Evolutionary conservation across 1,140 invertebrate genomes (phyloP).

Genomic region (Drosophila pandora): DNA sequence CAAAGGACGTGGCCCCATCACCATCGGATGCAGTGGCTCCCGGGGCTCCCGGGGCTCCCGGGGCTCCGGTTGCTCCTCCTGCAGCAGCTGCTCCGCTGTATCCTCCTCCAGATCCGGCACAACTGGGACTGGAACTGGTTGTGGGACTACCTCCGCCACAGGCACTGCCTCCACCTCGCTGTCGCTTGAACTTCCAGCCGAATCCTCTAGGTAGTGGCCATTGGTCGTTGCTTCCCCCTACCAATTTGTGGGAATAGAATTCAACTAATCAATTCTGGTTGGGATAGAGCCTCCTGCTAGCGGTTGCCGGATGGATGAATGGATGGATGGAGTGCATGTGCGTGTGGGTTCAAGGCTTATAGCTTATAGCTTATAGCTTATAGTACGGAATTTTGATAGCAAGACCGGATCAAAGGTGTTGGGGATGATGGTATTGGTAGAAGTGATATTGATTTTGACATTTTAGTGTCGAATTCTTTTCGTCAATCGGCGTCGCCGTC

Average conservation of each 20-base stretch:
- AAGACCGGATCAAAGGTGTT: conserved; percentile 13
- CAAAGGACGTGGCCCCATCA: conserved; percentile 62
- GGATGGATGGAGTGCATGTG: conserved; percentile 26
- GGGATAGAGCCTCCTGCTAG: conserved; percentile 75
- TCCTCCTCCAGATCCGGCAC: conserved; percentile 43
- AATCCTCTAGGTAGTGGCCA: conserved; percentile 84
- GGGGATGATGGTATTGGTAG: conserved; percentile 6
- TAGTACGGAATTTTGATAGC: conserved; percentile 38
- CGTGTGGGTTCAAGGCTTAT: conserved; percentile 5
- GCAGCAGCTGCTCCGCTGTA: conserved; percentile 8
- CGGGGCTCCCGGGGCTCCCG: too few relatives aligned
- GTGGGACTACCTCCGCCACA: conserved; percentile 13
- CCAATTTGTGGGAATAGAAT: conserved; percentile 84
- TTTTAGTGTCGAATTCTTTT: not conserved
- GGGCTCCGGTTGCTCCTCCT: conserved; percentile 17
- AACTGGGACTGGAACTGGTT: conserved; percentile 24
- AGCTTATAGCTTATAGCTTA: conserved; percentile 8
- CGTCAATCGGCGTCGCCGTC: conserved; percentile 53
- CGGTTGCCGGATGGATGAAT: conserved; percentile 40
- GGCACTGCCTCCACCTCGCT: conserved; percentile 30
- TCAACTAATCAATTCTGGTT: conserved; percentile 84
- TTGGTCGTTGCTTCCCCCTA: conserved; percentile 84
- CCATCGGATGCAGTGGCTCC: conserved; percentile 39
- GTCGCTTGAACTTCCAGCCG: conserved; percentile 84
- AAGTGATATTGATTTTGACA: not conserved